These are phyloP conservation scores for Megastigmus dorsalis DNA, from an alignment of 2,888 invertebrate genomes.

Conservation along the genomic window DNA sequence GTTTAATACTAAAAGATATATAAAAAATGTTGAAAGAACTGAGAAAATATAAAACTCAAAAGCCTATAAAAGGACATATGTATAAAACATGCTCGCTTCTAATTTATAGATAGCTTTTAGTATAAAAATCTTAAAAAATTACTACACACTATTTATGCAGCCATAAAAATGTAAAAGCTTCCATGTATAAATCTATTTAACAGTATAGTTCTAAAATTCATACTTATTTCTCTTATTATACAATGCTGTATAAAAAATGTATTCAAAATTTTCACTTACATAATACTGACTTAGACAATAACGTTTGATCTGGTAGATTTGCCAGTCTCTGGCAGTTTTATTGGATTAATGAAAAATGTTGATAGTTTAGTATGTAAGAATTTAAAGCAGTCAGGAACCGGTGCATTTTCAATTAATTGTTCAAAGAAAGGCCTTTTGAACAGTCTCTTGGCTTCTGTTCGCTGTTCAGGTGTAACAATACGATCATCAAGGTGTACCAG, in stretches of 20 bases:
- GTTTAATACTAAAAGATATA: constrained; percentile 9
- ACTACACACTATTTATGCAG: constrained; percentile 4
- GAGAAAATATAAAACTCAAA: background rate
- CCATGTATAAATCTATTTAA: background rate
- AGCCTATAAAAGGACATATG: background rate
- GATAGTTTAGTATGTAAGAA: constrained; percentile 65
- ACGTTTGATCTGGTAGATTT: constrained; percentile 40
- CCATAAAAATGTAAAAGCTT: constrained; percentile 23
- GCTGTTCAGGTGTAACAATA: constrained; percentile 81
- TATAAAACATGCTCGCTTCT: constrained; percentile 7
- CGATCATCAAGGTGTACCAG: constrained; percentile 84
- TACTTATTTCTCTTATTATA: constrained; percentile 14
- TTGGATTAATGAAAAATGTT: constrained; percentile 62
- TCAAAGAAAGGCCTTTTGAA: constrained; percentile 80
- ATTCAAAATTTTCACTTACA: constrained; percentile 37
- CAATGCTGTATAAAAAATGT: constrained; percentile 21
- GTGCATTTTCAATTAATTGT: constrained; percentile 70
- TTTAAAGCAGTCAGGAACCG: constrained; percentile 68
- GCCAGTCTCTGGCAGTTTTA: constrained; percentile 56
- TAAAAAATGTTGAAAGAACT: background rate
- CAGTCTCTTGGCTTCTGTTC: constrained; percentile 78
- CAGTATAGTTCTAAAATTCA: constrained; percentile 8
- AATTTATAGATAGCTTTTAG: background rate
- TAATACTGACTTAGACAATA: constrained; percentile 54
- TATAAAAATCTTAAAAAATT: constrained; percentile 3